Evolutionary conservation across 2,888 invertebrate species (phyloP).

Genomic region (Leptopilina drosophilae): DNA sequence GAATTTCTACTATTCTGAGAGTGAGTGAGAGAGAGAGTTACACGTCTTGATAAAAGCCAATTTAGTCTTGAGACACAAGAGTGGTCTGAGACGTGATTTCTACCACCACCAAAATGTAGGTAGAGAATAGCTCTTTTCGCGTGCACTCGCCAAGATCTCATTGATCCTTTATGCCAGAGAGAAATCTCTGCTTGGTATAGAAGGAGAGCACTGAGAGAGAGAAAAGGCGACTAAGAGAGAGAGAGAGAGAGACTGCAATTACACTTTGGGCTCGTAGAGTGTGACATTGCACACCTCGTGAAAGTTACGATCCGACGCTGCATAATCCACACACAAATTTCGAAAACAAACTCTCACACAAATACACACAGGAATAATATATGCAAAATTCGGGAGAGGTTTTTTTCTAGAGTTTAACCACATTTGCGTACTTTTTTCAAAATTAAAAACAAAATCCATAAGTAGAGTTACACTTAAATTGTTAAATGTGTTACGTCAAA

Average conservation of each 20-base stretch:
- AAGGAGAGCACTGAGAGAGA: not conserved
- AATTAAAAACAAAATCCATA: no score
- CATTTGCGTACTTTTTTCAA: no score
- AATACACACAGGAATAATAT: no score
- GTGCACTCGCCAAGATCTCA: constrained; percentile 35
- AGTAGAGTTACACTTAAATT: no score
- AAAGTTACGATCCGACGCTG: constrained; percentile 32
- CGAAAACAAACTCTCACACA: constrained; percentile 9
- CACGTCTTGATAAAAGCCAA: constrained; percentile 36
- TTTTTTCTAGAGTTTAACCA: no score
- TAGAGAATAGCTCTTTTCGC: constrained; percentile 32
- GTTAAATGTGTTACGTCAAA: no score
- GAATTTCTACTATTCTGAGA: constrained; percentile 28
- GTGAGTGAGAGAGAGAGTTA: constrained; percentile 1
- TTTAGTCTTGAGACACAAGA: constrained; percentile 23
- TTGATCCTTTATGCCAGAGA: constrained; percentile 23
- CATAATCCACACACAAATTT: constrained; percentile 33
- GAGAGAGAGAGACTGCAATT: constrained; percentile 31
- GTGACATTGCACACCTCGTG: constrained; percentile 28
- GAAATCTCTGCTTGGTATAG: not conserved
- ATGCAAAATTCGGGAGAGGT: no score
- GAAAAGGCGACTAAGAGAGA: constrained; percentile 16
- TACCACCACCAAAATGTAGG: constrained; percentile 10
- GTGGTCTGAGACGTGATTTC: constrained; percentile 35
- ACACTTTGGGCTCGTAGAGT: constrained; percentile 21